Conservation (phyloP, 1,140 invertebrate species). For the Sinonovacula constricta region DNA sequence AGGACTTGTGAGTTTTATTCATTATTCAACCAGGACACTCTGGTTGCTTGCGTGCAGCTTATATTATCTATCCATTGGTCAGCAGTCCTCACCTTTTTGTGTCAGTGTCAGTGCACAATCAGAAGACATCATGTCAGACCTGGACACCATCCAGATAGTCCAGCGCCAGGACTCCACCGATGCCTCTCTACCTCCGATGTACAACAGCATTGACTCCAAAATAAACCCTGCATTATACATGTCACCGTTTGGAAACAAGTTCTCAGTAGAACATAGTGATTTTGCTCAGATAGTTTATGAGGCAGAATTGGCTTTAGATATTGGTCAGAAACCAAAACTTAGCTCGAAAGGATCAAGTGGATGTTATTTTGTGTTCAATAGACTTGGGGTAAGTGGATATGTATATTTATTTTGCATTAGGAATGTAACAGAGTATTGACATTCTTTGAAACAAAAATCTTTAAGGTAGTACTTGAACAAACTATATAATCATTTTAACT, state of each 20-base stretch:
- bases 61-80: too few relatives aligned
- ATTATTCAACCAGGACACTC: too few relatives aligned
- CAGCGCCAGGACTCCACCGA: constrained; percentile 35
- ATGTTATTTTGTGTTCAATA: constrained; percentile 99
- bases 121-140: constrained; percentile 15
- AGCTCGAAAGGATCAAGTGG: constrained; percentile 98
- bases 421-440: too few relatives aligned
- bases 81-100: too few relatives aligned
- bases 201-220: constrained; percentile 30
- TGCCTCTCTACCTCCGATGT: background rate
- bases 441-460: too few relatives aligned
- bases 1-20: too few relatives aligned
- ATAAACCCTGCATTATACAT: constrained; percentile 33
- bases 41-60: too few relatives aligned
- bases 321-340: constrained; percentile 93
- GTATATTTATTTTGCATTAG: constrained; percentile 2
- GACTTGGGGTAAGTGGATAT: constrained; percentile 83
- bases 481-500: too few relatives aligned
- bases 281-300: constrained; percentile 94
- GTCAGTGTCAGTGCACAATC: too few relatives aligned
- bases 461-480: too few relatives aligned
- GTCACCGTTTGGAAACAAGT: constrained; percentile 62
- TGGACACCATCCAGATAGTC: constrained; percentile 44
- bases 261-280: constrained; percentile 85
- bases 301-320: constrained; percentile 95